phyloP scores from a whole-genome alignment of 2,888 invertebrate genomes.

The Pseudoips prasinana region DNA sequence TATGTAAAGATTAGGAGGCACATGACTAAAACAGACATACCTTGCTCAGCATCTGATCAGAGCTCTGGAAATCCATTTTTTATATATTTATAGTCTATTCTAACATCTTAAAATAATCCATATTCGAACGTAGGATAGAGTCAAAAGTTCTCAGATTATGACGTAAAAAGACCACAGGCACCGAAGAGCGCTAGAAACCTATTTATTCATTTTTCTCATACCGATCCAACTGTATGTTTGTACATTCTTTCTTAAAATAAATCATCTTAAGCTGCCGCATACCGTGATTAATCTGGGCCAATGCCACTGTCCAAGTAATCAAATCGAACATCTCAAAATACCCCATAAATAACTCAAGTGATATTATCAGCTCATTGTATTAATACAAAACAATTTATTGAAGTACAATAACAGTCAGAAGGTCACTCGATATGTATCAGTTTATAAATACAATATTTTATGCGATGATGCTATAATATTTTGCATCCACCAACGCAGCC shows the following conservation, averaged over 20 bases:
- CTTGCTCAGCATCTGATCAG: too few relatives aligned
- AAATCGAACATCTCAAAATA: slow-evolving; percentile 6
- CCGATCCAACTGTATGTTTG: not conserved
- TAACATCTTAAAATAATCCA: too few relatives aligned
- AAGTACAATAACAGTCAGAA: slow-evolving; percentile 22
- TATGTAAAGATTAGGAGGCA: too few relatives aligned
- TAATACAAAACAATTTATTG: slow-evolving; percentile 13
- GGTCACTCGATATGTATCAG: slow-evolving; percentile 23
- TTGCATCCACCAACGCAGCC: slow-evolving; percentile 17
- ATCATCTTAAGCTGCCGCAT: slow-evolving; percentile 1
- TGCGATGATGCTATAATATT: slow-evolving; percentile 21
- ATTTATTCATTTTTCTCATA: too few relatives aligned
- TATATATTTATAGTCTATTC: too few relatives aligned
- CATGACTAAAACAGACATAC: too few relatives aligned
- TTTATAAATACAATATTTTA: slow-evolving; percentile 15
- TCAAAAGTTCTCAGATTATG: too few relatives aligned
- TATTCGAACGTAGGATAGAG: too few relatives aligned
- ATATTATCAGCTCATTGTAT: slow-evolving; percentile 11
- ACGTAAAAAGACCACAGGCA: too few relatives aligned
- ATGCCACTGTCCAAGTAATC: slow-evolving; percentile 1
- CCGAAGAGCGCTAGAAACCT: too few relatives aligned
- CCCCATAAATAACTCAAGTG: slow-evolving; percentile 4
- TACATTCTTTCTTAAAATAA: not conserved
- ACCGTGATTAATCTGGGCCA: not conserved
- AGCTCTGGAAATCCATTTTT: too few relatives aligned